Base-by-base conservation (phyloP, 2,888 invertebrate species). In the Stramonita haemastoma region DNA sequence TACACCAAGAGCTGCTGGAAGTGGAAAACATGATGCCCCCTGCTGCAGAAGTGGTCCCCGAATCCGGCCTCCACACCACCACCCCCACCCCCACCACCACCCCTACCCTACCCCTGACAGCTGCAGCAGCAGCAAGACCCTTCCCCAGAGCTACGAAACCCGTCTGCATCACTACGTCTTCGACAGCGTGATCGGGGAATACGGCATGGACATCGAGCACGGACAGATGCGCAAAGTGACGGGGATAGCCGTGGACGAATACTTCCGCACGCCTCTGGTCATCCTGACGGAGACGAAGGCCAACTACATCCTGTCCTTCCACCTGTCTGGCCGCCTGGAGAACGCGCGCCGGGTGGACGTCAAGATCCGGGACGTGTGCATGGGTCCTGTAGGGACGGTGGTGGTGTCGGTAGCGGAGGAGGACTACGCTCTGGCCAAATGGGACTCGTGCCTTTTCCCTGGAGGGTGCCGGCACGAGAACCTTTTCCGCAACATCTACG, bases 231-330 rank as follows among this genome's bases (percentile, higher is more conserved):
- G 46, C 5, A 87, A 66, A n/a, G 26, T 87, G 46, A 73, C 46
- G 22, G 87, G 87, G 0, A n/a, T 79, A 19, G 87, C 90, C 0
- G 73, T 90, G 56, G 66, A 29, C 34, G 89, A 90, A 5, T 32
- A 22, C n/a, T 34, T 17, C 73, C 13, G 1, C 26, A 32, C 32
- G n/a, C 73, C 87, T 1, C 36, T 73, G n/a, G 34, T 87, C 26
- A 66, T 87, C 17, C 29, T 87, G 19, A 1, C 26, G 26, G 87
- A 87, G 77, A 29, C 34, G 86, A 56, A 46, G n/a, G 32, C 26
- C 66, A 89, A 70, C 57, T 89, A 29, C 90, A 90, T 46, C 87
- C 90, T 56, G 89, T 89, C 89, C 73, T 90, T 34, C 86, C 87
- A 77, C 57, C 73, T 87, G 73, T 57, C 19, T 29, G 60, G 88